These are phyloP conservation scores for Calameuta idolon DNA, from an alignment of 2,888 invertebrate species.

Conservation along the genomic window DNA sequence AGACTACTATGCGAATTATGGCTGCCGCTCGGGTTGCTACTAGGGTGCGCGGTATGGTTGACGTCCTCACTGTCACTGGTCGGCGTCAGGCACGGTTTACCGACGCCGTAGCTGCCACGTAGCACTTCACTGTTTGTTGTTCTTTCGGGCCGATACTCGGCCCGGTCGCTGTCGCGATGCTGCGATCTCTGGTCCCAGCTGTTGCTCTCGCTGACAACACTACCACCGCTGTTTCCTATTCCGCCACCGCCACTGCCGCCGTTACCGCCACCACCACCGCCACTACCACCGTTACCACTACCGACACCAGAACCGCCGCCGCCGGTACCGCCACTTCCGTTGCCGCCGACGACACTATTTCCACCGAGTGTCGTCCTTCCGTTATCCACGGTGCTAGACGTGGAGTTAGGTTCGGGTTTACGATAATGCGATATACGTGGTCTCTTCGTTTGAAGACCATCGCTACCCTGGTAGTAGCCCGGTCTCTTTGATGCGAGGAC, in stretches of 20 bases:
- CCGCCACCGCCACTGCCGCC: slow-evolving; percentile 31
- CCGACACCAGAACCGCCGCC: slow-evolving; percentile 22
- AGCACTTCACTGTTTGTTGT: slow-evolving; percentile 54
- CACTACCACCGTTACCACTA: slow-evolving; percentile 9
- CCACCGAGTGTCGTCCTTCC: slow-evolving; percentile 48
- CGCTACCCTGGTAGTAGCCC: slow-evolving; percentile 72
- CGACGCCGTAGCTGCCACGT: slow-evolving; percentile 24
- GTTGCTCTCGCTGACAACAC: slow-evolving; percentile 30
- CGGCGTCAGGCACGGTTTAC: slow-evolving; percentile 48
- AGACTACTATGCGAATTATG: slow-evolving; percentile 47
- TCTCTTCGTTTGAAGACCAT: slow-evolving; percentile 77
- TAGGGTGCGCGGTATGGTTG: slow-evolving; percentile 24
- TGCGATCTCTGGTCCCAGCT: slow-evolving; percentile 42
- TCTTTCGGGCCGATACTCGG: slow-evolving; percentile 56
- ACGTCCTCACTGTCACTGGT: slow-evolving; percentile 51
- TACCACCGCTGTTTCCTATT: slow-evolving; percentile 24
- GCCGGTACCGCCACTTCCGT: slow-evolving; percentile 22
- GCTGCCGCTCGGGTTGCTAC: slow-evolving; percentile 34
- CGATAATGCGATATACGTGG: slow-evolving; percentile 89
- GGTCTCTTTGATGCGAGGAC: slow-evolving; percentile 73
- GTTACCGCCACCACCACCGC: slow-evolving; percentile 28
- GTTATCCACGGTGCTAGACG: slow-evolving; percentile 53
- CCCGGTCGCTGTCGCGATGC: slow-evolving; percentile 35
- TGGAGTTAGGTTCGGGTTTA: slow-evolving; percentile 69
- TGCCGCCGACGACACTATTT: slow-evolving; percentile 31